Evolutionary conservation across 2,888 invertebrate species (phyloP).

Genomic region (Mimumesa dahlbomi): DNA sequence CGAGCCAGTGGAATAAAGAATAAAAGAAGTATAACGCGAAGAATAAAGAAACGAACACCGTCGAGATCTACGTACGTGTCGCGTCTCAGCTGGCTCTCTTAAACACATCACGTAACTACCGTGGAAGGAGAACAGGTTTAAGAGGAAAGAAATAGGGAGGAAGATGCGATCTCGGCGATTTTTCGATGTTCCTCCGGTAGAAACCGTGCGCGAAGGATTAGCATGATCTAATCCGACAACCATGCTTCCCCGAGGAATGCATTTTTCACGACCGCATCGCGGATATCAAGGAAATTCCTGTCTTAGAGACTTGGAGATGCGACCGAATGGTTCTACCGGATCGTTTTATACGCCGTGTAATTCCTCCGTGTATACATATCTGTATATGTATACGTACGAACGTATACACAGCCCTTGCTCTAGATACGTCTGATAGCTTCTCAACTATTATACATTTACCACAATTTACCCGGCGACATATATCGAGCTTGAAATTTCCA

Average conservation of each 20-base stretch:
- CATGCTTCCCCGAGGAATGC: constrained; percentile 12
- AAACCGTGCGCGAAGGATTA: constrained; percentile 1
- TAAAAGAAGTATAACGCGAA: not conserved
- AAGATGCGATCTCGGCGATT: constrained; percentile 19
- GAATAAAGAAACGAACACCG: not conserved
- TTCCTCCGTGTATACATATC: no score
- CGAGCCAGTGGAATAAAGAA: not conserved
- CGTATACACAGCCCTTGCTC: no score
- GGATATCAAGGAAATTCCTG: no score
- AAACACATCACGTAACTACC: not conserved
- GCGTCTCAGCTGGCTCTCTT: constrained; percentile 2
- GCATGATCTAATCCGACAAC: constrained; percentile 18
- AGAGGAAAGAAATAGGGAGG: constrained; percentile 23
- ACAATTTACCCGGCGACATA: no score
- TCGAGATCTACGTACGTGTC: not conserved
- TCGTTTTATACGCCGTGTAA: no score
- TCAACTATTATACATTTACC: no score
- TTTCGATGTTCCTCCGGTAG: not conserved
- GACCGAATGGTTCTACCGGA: no score
- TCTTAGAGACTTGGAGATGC: no score
- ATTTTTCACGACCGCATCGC: constrained; percentile 6
- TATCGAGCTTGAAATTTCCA: no score
- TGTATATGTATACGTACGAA: no score
- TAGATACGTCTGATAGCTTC: no score
- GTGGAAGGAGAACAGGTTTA: constrained; percentile 33